phyloP scores from a whole-genome alignment of 2,888 invertebrate genomes.

The Oscheius sp. region DNA sequence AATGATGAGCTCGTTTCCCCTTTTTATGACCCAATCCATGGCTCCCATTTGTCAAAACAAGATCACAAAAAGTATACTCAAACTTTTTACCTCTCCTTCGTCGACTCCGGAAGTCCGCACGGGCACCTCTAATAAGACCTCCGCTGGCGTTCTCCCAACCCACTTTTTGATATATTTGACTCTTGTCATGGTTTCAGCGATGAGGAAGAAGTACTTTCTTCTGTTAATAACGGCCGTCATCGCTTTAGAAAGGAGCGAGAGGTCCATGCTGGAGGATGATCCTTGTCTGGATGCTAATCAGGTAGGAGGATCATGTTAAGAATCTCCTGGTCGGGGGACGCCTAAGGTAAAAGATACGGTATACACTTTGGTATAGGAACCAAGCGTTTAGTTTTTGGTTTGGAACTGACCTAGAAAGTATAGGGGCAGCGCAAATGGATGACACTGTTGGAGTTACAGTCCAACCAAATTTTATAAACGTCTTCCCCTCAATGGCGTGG shows the following conservation, averaged over 20 bases:
- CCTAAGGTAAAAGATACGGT: neutral
- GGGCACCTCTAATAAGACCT: slow-evolving; percentile 11
- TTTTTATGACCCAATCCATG: too few relatives aligned
- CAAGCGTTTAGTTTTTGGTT: neutral
- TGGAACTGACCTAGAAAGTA: neutral
- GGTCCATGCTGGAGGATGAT: slow-evolving; percentile 29
- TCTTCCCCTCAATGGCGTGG: too few relatives aligned
- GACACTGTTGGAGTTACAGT: too few relatives aligned
- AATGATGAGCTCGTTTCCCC: too few relatives aligned
- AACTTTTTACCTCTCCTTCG: too few relatives aligned
- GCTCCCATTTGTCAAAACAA: too few relatives aligned
- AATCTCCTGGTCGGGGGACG: neutral
- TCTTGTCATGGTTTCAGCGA: neutral
- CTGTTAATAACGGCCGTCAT: neutral
- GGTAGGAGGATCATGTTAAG: neutral
- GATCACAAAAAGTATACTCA: too few relatives aligned
- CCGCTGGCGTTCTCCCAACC: neutral
- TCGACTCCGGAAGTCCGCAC: slow-evolving; percentile 6
- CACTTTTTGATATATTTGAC: too few relatives aligned
- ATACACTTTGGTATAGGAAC: neutral
- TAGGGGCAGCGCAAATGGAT: neutral
- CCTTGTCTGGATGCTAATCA: slow-evolving; percentile 18
- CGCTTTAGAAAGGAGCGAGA: neutral
- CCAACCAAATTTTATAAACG: too few relatives aligned
- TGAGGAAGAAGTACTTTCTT: slow-evolving; percentile 3